Evolutionary conservation across 2,888 invertebrate genomes (phyloP).

Genomic region (Caenorhabditis angaria): DNA sequence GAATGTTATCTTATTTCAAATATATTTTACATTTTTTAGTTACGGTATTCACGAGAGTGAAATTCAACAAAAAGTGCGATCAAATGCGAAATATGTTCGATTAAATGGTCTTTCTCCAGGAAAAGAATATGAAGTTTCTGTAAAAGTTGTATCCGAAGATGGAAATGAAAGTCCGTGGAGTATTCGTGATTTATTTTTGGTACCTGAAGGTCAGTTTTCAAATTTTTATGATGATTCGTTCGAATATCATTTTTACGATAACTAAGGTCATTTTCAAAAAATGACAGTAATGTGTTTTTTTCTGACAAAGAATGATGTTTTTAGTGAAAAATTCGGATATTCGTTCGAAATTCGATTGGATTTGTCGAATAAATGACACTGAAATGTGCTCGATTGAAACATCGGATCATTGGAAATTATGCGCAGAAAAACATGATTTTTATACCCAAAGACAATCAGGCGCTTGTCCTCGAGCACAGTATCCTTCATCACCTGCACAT

Average conservation of each 20-base stretch:
- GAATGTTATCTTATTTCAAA: background rate
- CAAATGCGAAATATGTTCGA: conserved; percentile 50
- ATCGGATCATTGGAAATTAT: conserved; percentile 39
- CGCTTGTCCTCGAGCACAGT: conserved; percentile 29
- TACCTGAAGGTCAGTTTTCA: conserved; percentile 41
- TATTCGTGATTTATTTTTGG: conserved; percentile 53
- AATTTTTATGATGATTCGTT: conserved; percentile 1
- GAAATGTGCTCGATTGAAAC: conserved; percentile 32
- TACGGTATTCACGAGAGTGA: conserved; percentile 55
- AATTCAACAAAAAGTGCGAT: conserved; percentile 53
- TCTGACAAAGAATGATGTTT: background rate
- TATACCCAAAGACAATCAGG: conserved; percentile 30
- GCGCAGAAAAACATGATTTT: conserved; percentile 24
- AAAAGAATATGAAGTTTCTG: conserved; percentile 62
- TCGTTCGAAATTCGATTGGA: conserved; percentile 32
- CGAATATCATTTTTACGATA: background rate
- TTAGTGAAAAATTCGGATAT: conserved; percentile 6
- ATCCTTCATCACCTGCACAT: conserved; percentile 30
- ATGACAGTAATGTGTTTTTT: background rate
- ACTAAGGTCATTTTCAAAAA: background rate
- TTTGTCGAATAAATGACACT: conserved; percentile 33
- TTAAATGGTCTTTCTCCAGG: conserved; percentile 40
- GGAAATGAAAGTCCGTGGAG: conserved; percentile 68
- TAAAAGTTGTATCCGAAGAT: conserved; percentile 62
- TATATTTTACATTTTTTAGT: conserved; percentile 26